Percentiles rank a stretch among this genome's conserved stretches.
phyloP scores from a whole-genome alignment of 37 sponge, comb jelly and placozoan genomes.

The Oscarella lobularis region DNA sequence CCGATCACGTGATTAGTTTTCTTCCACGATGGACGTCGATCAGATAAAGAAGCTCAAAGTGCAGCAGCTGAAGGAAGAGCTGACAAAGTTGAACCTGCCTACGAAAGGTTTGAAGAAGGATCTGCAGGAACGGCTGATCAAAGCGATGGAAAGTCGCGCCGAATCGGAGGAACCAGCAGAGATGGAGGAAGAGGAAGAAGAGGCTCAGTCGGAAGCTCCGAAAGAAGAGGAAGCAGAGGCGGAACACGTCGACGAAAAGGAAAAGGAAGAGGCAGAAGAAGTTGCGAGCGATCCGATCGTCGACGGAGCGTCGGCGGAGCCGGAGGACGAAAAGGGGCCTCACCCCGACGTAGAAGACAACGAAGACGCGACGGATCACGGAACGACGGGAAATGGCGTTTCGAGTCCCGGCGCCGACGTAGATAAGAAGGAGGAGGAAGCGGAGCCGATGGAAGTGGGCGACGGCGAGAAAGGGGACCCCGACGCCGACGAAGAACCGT shows the following conservation, averaged over 20 bases:
- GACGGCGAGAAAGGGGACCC: neutral
- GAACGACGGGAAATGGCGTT: too few relatives aligned
- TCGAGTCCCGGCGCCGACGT: too few relatives aligned
- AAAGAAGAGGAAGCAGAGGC: neutral
- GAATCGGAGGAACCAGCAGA: neutral
- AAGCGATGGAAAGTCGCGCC: neutral
- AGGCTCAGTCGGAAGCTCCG: neutral
- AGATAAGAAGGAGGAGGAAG: neutral
- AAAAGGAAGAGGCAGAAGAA: neutral
- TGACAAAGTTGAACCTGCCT: neutral
- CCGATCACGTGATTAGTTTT: too few relatives aligned
- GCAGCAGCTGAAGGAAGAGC: neutral
- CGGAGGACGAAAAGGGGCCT: too few relatives aligned
- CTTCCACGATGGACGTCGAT: neutral
- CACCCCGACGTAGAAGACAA: too few relatives aligned
- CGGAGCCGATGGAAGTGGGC: slow-evolving; percentile 1
- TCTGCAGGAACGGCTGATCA: neutral
- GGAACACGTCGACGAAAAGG: neutral
- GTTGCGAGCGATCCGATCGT: neutral
- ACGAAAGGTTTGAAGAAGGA: neutral
- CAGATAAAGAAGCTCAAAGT: neutral
- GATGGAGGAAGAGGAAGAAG: neutral
- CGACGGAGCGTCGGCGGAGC: too few relatives aligned
- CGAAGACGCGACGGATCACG: too few relatives aligned
- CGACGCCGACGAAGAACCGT: neutral